Evolutionary conservation across 2,888 invertebrate genomes (phyloP), one percentile per base, ranked within the genome.

Genomic region (Sinopyrophorus schimmeli): DNA sequence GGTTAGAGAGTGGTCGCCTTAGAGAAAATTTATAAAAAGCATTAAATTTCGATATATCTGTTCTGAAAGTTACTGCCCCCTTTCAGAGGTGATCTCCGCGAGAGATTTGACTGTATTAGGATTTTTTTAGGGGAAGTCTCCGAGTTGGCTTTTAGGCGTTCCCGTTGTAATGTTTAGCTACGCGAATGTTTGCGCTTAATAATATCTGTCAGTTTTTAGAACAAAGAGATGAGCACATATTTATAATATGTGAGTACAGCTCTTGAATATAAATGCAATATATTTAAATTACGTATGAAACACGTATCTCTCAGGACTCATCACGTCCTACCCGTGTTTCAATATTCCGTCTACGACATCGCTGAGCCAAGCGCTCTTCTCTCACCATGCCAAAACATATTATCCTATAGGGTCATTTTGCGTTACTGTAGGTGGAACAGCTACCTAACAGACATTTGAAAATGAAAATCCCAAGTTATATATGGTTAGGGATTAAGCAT

Each of bases 201-300:
- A 35, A 35, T 35, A 35, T 15, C 35, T 35, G 35, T 35, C 35
- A 35, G 24, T 12, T 11, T 16, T 16, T 9, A 6, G 20, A 15
- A 32, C 31, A 49, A 38, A 20, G 10, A 18, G 14, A 24, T 37
- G 17, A 31, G 26, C 34, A 38, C 17, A 37, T 49, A 42, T 49
- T 49, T 42, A 28, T 43, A 43, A 43, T 49, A 49, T 39, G 34
- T 3, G 23, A 32, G 24, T 26, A 47, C 51, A 51, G 41, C 41
- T 17, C 28, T 17, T 41, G 51, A 51, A 51, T 51, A 51, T 46
- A 28, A 51, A 51, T 41, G 41, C 40, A 46, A 41, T 41, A 51
- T 51, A 51, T 51, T 51, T 51, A 51, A 51, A 51, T 51, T 51
- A 51, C 34, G 46, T 46, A 51, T 51, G 51, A 51, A 51, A 46